Conservation (phyloP, 1,140 invertebrate species). For the Lethrus apterus region DNA sequence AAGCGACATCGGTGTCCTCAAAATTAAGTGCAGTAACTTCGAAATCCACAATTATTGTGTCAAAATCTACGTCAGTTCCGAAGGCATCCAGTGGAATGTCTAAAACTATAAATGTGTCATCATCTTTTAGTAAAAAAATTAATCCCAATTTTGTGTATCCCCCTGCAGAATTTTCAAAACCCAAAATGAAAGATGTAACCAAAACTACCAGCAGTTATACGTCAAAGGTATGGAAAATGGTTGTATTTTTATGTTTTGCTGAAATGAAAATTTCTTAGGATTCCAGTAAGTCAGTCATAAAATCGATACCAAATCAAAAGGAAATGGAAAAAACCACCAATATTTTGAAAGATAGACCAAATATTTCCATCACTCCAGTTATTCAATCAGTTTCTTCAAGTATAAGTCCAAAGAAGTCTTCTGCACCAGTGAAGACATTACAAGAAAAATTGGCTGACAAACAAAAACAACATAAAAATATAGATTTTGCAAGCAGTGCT, state of each 20-base stretch:
- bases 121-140: no score
- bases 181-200: conserved; percentile 10
- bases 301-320: neutral
- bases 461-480: conserved; percentile 43
- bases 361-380: conserved; percentile 38
- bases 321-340: conserved; percentile 6
- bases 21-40: no score
- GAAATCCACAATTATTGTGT: neutral
- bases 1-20: no score
- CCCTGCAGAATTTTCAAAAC: conserved; percentile 2
- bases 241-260: neutral
- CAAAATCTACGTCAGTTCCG: conserved; percentile 1
- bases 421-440: conserved; percentile 45
- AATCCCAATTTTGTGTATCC: conserved; percentile 12
- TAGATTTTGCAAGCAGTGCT: no score
- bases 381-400: neutral
- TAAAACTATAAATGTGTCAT: no score
- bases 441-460: conserved; percentile 55
- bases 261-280: neutral
- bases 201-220: conserved; percentile 13
- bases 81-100: neutral
- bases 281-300: neutral
- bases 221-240: conserved; percentile 1
- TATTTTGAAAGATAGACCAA: conserved; percentile 35
- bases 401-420: conserved; percentile 11